phyloP scores from a whole-genome alignment of 2,888 invertebrate species.

The Aphrophora alni region DNA sequence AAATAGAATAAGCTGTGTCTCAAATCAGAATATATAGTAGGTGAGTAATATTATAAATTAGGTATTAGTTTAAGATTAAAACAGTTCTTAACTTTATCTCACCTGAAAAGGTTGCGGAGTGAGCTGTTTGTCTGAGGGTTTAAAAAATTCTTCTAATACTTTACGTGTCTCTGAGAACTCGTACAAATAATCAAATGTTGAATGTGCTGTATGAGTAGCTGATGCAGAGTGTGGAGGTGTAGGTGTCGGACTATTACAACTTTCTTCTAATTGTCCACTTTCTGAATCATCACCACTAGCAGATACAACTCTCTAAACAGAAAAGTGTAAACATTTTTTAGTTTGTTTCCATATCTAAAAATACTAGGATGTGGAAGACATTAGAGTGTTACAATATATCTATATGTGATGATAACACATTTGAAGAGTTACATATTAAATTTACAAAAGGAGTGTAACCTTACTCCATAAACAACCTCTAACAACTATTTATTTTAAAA shows the following conservation, averaged over 20 bases:
- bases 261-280: slow-evolving; percentile 29
- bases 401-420: too few species aligned
- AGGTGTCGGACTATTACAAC: not conserved
- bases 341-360: not conserved
- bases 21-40: too few species aligned
- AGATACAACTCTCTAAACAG: slow-evolving; percentile 49
- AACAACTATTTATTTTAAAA: too few species aligned
- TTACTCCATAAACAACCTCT: too few species aligned
- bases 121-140: slow-evolving; percentile 58
- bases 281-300: slow-evolving; percentile 47
- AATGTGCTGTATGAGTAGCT: slow-evolving; percentile 61
- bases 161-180: slow-evolving; percentile 93
- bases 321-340: not conserved
- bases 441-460: too few species aligned
- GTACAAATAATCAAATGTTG: slow-evolving; percentile 87
- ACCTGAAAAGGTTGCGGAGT: slow-evolving; percentile 48
- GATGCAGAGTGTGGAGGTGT: slow-evolving; percentile 55
- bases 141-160: slow-evolving; percentile 91
- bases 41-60: too few species aligned
- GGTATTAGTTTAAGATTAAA: too few species aligned
- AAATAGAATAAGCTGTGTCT: too few species aligned
- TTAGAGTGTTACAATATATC: too few species aligned
- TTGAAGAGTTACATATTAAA: too few species aligned
- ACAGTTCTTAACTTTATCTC: not conserved
- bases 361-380: too few species aligned